A percentile compares a stretch with the other conserved stretches of the same genome.
These are phyloP conservation scores for Fragum fragum DNA, from an alignment of 2,888 invertebrate genomes.

Conservation along the genomic window DNA sequence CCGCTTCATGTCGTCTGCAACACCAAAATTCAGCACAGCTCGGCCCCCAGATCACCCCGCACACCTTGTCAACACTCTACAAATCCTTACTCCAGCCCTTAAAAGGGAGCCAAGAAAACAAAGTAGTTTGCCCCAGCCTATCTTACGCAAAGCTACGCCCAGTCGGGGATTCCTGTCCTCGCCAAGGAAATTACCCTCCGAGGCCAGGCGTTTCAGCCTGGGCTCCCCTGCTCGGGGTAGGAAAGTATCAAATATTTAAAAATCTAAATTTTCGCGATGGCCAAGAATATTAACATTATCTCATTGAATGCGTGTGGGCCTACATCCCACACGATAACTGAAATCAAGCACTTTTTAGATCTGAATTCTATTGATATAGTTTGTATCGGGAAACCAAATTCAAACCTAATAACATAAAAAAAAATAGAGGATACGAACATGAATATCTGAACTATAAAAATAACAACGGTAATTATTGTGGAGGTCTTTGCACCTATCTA, in stretches of 20 bases:
- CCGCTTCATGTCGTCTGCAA: too few species aligned
- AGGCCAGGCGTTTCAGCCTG: background rate
- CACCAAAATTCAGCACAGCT: too few species aligned
- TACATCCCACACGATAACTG: background rate
- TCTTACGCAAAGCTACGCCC: too few species aligned
- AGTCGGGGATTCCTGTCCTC: background rate
- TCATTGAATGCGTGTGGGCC: background rate
- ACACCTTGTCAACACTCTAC: too few species aligned
- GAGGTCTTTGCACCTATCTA: slow-evolving; percentile 1
- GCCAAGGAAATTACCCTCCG: background rate
- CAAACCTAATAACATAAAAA: background rate
- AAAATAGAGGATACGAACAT: background rate
- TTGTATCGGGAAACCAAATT: slow-evolving; percentile 24
- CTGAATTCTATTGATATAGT: background rate
- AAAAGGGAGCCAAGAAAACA: too few species aligned
- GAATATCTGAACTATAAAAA: background rate
- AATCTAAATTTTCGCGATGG: background rate
- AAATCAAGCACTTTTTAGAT: background rate
- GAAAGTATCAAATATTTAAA: background rate
- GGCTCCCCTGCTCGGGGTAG: too few species aligned
- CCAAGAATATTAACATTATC: background rate
- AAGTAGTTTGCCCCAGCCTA: too few species aligned
- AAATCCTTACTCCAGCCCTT: too few species aligned
- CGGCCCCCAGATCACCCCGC: too few species aligned
- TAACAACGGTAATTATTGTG: background rate